Evolutionary conservation across 2,888 invertebrate species (phyloP).

Genomic region (Steinernema carpocapsae): DNA sequence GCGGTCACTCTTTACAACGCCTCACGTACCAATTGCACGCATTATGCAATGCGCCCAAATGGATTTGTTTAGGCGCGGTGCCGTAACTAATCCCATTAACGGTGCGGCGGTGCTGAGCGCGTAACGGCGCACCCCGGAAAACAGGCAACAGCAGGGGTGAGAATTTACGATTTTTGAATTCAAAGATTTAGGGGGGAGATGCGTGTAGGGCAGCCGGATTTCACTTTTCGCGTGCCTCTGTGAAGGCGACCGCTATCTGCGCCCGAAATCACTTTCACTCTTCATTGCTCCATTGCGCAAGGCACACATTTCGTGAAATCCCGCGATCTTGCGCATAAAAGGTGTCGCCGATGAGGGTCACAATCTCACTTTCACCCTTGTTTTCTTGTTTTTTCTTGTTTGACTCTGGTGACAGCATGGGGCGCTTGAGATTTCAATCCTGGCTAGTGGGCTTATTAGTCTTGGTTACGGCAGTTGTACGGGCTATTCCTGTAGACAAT

Average conservation of each 20-base stretch:
- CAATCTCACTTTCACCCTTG: slow-evolving; percentile 30
- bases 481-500: slow-evolving; percentile 61
- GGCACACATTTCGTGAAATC: slow-evolving; percentile 30
- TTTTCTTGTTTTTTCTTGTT: slow-evolving; percentile 10
- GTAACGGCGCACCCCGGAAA: slow-evolving; percentile 6
- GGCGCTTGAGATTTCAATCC: neutral
- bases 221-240: neutral
- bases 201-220: slow-evolving; percentile 13
- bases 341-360: slow-evolving; percentile 35
- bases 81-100: slow-evolving; percentile 35
- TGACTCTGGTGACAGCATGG: neutral
- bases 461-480: neutral
- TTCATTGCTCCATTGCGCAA: slow-evolving; percentile 35
- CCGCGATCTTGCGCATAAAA: slow-evolving; percentile 28
- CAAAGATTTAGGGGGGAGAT: neutral
- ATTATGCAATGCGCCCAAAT: slow-evolving; percentile 28
- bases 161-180: slow-evolving; percentile 7
- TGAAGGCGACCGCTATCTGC: slow-evolving; percentile 31
- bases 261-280: slow-evolving; percentile 23
- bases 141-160: neutral
- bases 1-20: slow-evolving; percentile 27
- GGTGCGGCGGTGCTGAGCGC: neutral
- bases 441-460: neutral
- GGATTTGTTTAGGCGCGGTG: neutral
- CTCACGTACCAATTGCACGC: neutral